phyloP scores from a whole-genome alignment of 2,888 invertebrate genomes.

The Pharmacophagus antenor region DNA sequence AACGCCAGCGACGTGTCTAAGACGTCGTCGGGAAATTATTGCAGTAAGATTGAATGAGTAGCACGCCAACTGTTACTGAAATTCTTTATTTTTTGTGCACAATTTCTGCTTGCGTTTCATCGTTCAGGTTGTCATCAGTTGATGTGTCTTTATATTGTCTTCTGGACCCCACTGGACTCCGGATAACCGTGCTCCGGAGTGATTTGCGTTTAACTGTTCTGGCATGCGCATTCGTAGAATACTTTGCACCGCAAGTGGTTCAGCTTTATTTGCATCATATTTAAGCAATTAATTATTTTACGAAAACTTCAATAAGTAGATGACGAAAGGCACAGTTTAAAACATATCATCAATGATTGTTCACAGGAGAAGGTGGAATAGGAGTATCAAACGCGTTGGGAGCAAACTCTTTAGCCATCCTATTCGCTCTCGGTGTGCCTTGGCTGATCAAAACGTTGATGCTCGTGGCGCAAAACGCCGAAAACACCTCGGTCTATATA shows the following conservation, averaged over 20 bases:
- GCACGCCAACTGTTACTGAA: no score
- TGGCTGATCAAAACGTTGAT: constrained; percentile 89
- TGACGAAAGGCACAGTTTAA: background rate
- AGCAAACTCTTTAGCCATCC: constrained; percentile 91
- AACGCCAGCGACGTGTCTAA: no score
- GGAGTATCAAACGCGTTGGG: constrained; percentile 93
- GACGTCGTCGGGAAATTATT: no score
- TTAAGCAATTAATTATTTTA: background rate
- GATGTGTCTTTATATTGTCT: no score
- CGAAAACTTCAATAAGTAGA: background rate
- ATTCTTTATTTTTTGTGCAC: no score
- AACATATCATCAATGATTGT: constrained; percentile 6
- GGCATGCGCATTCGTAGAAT: no score
- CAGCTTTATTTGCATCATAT: background rate
- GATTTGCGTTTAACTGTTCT: background rate
- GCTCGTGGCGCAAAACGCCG: constrained; percentile 67
- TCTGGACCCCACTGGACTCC: no score
- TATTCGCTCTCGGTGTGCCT: constrained; percentile 90
- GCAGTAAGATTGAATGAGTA: no score
- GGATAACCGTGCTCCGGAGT: no score
- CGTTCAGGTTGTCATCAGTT: no score
- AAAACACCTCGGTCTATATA: constrained; percentile 81
- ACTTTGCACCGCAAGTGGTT: no score
- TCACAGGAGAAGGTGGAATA: constrained; percentile 89
- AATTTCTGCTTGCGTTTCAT: no score